Percentiles rank a stretch among this genome's conserved stretches.
Evolutionary conservation across 2,113 vertebrate species (phyloP).

Genomic region (Noctilio leporinus): DNA sequence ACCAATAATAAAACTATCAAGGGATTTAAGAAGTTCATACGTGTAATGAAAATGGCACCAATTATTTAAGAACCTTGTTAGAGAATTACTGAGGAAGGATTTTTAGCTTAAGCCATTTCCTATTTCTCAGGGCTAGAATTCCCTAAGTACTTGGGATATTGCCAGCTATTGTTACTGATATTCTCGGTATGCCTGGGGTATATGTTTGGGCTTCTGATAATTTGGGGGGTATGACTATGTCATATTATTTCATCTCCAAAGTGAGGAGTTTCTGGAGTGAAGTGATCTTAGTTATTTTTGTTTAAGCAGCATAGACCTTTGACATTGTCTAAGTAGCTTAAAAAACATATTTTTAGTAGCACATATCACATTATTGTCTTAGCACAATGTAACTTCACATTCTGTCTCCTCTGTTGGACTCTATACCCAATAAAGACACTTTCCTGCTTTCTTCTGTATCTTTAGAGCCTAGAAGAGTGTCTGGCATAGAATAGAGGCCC

Average conservation of each 20-base stretch:
- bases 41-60: not conserved
- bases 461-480: not conserved
- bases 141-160: not conserved
- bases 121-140: not conserved
- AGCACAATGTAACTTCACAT: not conserved
- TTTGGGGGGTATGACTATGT: not conserved
- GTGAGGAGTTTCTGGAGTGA: not conserved
- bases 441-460: not conserved
- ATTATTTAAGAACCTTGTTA: not conserved
- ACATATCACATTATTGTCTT: not conserved
- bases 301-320: not conserved
- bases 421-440: not conserved
- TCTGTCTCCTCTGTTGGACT: not conserved
- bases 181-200: not conserved
- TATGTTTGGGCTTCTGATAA: not conserved
- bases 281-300: not conserved
- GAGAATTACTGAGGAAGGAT: not conserved
- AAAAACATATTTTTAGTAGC: not conserved
- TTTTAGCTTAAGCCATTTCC: not conserved
- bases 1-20: not conserved
- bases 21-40: not conserved
- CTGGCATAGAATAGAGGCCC: not conserved
- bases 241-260: conserved; percentile 11
- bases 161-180: not conserved
- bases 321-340: not conserved